A percentile compares a stretch with the other conserved stretches of the same genome.
These are phyloP conservation scores for Tipula helvola DNA, from an alignment of 2,888 invertebrate genomes.

Conservation along the genomic window DNA sequence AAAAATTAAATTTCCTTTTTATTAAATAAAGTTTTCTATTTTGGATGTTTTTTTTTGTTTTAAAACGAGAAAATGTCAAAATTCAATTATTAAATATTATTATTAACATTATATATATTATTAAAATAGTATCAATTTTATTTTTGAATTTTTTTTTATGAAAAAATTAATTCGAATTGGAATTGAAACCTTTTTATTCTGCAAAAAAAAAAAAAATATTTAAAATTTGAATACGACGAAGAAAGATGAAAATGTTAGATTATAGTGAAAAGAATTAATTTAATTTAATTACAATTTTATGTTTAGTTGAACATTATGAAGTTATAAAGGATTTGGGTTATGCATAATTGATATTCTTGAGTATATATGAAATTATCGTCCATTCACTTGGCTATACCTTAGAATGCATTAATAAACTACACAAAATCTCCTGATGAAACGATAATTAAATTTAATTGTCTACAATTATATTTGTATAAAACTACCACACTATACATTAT, in stretches of 20 bases:
- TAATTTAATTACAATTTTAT: background rate
- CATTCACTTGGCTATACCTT: background rate
- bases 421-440: background rate
- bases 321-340: background rate
- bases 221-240: background rate
- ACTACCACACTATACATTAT: background rate
- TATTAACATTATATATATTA: background rate
- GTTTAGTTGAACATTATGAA: background rate
- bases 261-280: background rate
- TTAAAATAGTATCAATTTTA: background rate
- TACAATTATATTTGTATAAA: background rate
- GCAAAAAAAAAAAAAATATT: background rate
- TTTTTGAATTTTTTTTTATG: background rate
- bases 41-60: background rate
- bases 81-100: background rate
- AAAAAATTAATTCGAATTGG: background rate
- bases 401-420: background rate
- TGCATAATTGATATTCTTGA: background rate
- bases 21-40: background rate
- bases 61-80: background rate
- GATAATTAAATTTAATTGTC: background rate
- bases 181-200: background rate
- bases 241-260: background rate
- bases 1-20: background rate
- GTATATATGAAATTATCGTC: background rate